phyloP scores from a whole-genome alignment of 1,140 invertebrate genomes.

The Trypoxylus dichotomus region DNA sequence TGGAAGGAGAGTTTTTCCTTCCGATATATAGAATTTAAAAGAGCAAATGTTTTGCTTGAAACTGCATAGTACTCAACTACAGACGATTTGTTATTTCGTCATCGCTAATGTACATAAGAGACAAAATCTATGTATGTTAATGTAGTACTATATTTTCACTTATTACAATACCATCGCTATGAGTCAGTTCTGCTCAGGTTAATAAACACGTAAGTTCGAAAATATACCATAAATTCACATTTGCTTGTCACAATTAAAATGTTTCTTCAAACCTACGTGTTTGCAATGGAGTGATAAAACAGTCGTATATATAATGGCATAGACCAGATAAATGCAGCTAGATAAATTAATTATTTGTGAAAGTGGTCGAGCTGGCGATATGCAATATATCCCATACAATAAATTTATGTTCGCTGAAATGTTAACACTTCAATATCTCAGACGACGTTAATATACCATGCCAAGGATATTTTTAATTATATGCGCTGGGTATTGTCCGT shows the following conservation, averaged over 20 bases:
- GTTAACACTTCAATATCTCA: conserved; percentile 24
- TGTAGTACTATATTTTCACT: too few species aligned
- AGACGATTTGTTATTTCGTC: too few species aligned
- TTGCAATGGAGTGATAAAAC: neutral
- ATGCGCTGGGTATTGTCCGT: neutral
- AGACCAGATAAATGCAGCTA: neutral
- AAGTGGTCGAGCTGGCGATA: neutral
- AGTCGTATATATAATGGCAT: neutral
- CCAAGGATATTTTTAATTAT: conserved; percentile 18
- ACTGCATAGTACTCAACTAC: too few species aligned
- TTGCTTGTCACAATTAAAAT: conserved; percentile 17
- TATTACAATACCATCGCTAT: neutral
- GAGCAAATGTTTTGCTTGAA: too few species aligned
- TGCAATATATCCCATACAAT: neutral
- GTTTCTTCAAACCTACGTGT: conserved; percentile 6
- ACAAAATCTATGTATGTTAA: too few species aligned
- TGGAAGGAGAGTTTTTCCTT: too few species aligned
- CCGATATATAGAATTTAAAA: too few species aligned
- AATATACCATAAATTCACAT: neutral
- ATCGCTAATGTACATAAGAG: too few species aligned
- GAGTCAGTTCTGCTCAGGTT: neutral
- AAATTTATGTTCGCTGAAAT: neutral
- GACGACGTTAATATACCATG: conserved; percentile 17
- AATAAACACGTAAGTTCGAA: conserved; percentile 2
- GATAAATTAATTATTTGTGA: conserved; percentile 25